Percentiles rank a stretch among this genome's conserved stretches.
Conservation (phyloP, 2,113 vertebrate genomes). For the Odontesthes bonariensis region DNA sequence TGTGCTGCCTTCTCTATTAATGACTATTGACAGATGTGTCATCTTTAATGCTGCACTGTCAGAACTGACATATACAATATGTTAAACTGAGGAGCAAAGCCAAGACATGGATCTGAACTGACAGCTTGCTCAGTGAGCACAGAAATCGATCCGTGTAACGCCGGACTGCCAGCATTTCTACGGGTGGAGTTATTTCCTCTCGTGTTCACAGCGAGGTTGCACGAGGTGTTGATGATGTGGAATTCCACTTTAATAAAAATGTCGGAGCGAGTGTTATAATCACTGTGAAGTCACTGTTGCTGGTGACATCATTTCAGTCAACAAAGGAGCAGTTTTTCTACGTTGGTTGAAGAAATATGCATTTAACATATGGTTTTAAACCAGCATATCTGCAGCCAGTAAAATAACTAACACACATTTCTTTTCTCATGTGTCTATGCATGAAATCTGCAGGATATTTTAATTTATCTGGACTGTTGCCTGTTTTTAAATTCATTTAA, state of each 20-base stretch:
- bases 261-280: no score
- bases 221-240: neutral
- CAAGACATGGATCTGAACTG: slow-evolving; percentile 43
- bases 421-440: no score
- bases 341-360: no score
- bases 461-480: no score
- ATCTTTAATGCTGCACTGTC: slow-evolving; percentile 29
- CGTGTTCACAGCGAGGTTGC: neutral
- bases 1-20: slow-evolving; percentile 30
- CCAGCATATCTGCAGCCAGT: no score
- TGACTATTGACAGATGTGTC: slow-evolving; percentile 35
- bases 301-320: no score
- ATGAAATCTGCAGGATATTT: no score
- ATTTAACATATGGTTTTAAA: no score
- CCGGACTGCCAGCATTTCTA: slow-evolving; percentile 3
- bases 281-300: no score
- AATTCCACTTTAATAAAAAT: neutral
- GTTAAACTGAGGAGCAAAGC: slow-evolving; percentile 21
- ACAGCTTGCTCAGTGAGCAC: slow-evolving; percentile 42
- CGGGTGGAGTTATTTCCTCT: neutral
- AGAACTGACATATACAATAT: slow-evolving; percentile 42
- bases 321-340: no score
- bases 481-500: no score
- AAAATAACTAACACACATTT: no score
- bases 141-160: slow-evolving; percentile 18